Percentiles rank a stretch among this genome's conserved stretches.
phyloP scores from a whole-genome alignment of 2,113 vertebrate species.

The Okapia johnstoni region DNA sequence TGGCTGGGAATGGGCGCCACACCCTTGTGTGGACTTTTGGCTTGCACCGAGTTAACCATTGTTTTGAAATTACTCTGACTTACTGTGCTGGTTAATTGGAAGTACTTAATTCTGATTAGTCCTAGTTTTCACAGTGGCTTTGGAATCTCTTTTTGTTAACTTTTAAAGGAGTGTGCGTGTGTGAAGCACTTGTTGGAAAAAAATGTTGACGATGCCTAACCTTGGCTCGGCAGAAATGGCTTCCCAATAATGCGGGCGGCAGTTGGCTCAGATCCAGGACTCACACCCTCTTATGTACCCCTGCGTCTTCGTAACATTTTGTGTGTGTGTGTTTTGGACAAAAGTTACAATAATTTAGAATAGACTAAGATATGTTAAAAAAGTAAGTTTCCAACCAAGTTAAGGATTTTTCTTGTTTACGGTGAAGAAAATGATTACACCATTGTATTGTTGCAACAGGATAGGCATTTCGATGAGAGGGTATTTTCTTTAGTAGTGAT shows the following conservation, averaged over 20 bases:
- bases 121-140: background rate
- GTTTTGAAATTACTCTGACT: background rate
- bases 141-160: background rate
- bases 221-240: background rate
- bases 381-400: background rate
- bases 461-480: background rate
- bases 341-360: background rate
- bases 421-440: conserved; percentile 21
- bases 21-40: conserved; percentile 2
- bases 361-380: background rate
- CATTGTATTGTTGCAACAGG: background rate
- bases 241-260: background rate
- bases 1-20: background rate
- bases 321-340: background rate
- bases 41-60: background rate
- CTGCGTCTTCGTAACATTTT: background rate
- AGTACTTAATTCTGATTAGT: background rate
- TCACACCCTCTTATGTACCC: background rate
- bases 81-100: background rate
- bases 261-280: background rate
- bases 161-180: background rate
- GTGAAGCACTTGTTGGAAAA: conserved; percentile 6
- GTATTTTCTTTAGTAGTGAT: background rate
- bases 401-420: background rate
- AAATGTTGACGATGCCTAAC: background rate